Percentiles rank a stretch among this genome's conserved stretches.
phyloP scores from a whole-genome alignment of 2,888 invertebrate species.

The Cataglyphis cursor region DNA sequence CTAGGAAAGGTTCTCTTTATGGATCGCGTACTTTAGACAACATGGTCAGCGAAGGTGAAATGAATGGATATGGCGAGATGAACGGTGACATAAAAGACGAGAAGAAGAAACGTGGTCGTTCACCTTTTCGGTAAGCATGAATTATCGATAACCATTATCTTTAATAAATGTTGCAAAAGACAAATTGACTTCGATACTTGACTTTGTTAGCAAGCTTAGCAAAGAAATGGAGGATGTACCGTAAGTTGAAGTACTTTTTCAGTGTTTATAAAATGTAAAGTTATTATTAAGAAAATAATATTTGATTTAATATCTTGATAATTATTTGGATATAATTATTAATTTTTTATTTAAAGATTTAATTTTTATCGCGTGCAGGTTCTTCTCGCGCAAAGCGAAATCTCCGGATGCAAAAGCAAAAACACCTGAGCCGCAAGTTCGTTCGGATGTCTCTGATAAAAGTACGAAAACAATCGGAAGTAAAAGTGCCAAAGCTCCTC shows the following conservation, averaged over 20 bases:
- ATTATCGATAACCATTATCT: not conserved
- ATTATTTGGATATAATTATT: not conserved
- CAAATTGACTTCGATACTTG: constrained; percentile 48
- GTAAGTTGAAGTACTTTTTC: constrained; percentile 77
- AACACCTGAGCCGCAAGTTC: constrained; percentile 90
- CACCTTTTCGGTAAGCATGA: constrained; percentile 93
- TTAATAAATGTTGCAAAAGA: not conserved
- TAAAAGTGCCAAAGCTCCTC: constrained; percentile 81
- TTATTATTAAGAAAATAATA: not conserved
- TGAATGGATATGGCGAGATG: constrained; percentile 90
- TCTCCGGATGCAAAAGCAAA: constrained; percentile 89
- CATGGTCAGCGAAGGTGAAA: constrained; percentile 92
- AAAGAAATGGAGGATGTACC: constrained; percentile 83
- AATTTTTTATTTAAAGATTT: not conserved
- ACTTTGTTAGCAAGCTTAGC: constrained; percentile 82
- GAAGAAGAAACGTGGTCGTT: constrained; percentile 94
- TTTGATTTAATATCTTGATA: not conserved
- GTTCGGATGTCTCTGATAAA: constrained; percentile 82
- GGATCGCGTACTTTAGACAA: constrained; percentile 89
- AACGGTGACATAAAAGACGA: constrained; percentile 90
- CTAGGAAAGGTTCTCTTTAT: constrained; percentile 91
- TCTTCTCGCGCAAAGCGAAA: constrained; percentile 93
- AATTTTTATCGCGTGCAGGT: constrained; percentile 87
- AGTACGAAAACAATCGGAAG: constrained; percentile 77
- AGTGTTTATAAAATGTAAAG: not conserved